Percentiles rank a stretch among this genome's conserved stretches.
phyloP scores from a whole-genome alignment of 1,140 invertebrate species.

The Pseudomyrmex sp. region DNA sequence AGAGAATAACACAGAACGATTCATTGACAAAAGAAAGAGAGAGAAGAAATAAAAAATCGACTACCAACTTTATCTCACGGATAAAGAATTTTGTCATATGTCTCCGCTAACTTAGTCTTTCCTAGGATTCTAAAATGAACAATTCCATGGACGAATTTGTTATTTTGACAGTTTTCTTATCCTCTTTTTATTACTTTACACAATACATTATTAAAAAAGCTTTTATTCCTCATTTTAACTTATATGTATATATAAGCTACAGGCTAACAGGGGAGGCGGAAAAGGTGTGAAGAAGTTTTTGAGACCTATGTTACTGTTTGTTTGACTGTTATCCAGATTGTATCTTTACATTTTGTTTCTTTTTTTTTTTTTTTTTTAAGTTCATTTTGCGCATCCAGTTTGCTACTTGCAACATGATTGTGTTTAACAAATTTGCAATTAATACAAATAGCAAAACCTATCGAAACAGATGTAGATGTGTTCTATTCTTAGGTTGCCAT shows the following conservation, averaged over 20 bases:
- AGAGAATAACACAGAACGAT: slow-evolving; percentile 29
- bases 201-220: slow-evolving; percentile 78
- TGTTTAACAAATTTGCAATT: slow-evolving; percentile 73
- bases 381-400: slow-evolving; percentile 51
- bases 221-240: slow-evolving; percentile 78
- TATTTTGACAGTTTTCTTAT: slow-evolving; percentile 65
- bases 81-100: slow-evolving; percentile 37
- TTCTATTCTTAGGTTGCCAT: slow-evolving; percentile 69
- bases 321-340: slow-evolving; percentile 45
- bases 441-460: slow-evolving; percentile 71
- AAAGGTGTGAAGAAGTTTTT: slow-evolving; percentile 57
- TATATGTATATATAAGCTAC: slow-evolving; percentile 77
- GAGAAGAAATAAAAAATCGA: slow-evolving; percentile 39
- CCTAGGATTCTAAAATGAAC: slow-evolving; percentile 63
- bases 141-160: slow-evolving; percentile 56
- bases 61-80: slow-evolving; percentile 34
- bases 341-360: slow-evolving; percentile 1
- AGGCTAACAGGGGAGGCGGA: slow-evolving; percentile 70
- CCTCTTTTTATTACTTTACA: slow-evolving; percentile 76
- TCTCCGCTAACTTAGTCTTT: not conserved
- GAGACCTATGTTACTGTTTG: slow-evolving; percentile 65
- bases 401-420: slow-evolving; percentile 58
- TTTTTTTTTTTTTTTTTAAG: slow-evolving; percentile 20
- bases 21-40: slow-evolving; percentile 17
- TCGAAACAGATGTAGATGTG: slow-evolving; percentile 68